Conservation (phyloP, 2,113 vertebrate species). For the Chloebia gouldiae region DNA sequence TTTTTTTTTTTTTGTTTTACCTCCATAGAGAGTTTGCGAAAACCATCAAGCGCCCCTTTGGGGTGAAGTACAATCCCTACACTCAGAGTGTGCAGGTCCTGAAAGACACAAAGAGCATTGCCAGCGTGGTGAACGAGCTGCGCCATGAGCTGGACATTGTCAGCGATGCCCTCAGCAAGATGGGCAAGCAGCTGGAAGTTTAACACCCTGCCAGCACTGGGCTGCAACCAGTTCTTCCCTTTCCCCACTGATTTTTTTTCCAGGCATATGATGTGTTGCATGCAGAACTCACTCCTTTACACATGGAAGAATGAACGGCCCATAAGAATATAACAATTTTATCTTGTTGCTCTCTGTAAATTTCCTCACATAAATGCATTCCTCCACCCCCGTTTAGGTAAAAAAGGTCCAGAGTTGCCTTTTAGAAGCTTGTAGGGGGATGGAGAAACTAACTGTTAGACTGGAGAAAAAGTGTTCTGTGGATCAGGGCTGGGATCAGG, state of each 20-base stretch:
- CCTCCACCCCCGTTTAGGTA: background rate
- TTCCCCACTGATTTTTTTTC: background rate
- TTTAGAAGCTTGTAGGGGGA: background rate
- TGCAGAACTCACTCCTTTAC: background rate
- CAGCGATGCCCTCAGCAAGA: slow-evolving; percentile 87
- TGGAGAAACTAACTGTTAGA: background rate
- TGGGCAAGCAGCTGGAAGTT: slow-evolving; percentile 84
- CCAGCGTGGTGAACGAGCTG: slow-evolving; percentile 87
- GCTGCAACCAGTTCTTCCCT: background rate
- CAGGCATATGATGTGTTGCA: background rate
- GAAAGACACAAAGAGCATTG: slow-evolving; percentile 89
- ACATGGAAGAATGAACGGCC: background rate
- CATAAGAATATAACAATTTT: background rate
- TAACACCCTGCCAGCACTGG: slow-evolving; percentile 47
- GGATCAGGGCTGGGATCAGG: background rate
- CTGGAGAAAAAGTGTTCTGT: background rate
- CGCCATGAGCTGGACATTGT: slow-evolving; percentile 90
- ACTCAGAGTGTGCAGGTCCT: slow-evolving; percentile 92
- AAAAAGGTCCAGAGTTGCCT: background rate
- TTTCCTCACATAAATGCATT: background rate
- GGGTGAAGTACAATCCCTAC: slow-evolving; percentile 93
- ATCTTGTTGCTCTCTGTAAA: background rate
- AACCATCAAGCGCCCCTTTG: slow-evolving; percentile 96
- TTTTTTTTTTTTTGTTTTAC: background rate
- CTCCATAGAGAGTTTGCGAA: slow-evolving; percentile 91